Conservation (phyloP, 2,113 vertebrate species). For the Daphoenositta chrysoptera region DNA sequence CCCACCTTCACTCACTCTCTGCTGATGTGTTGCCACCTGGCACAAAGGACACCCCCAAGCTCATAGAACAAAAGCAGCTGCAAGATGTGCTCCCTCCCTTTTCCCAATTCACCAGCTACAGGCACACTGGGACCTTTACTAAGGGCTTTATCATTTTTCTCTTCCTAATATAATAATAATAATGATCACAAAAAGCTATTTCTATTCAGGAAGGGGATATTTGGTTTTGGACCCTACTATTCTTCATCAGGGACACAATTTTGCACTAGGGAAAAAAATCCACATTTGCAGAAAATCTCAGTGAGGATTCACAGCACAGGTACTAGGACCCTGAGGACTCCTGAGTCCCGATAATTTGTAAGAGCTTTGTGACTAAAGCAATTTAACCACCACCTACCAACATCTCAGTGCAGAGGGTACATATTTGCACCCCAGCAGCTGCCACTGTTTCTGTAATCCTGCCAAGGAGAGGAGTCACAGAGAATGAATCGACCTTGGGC, state of each 20-base stretch:
- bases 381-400: not conserved
- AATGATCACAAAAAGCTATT: not conserved
- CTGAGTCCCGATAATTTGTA: not conserved
- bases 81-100: not conserved
- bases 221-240: not conserved
- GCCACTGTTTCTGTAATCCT: not conserved
- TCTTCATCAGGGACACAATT: not conserved
- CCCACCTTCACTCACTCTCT: slow-evolving; percentile 17
- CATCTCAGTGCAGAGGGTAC: not conserved
- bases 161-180: not conserved
- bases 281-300: not conserved
- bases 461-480: not conserved
- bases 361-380: not conserved
- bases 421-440: not conserved
- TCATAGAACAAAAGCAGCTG: not conserved
- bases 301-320: not conserved
- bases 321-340: not conserved
- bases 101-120: not conserved
- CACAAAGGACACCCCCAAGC: not conserved
- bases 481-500: not conserved
- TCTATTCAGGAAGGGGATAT: not conserved
- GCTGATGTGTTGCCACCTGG: not conserved
- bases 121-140: not conserved
- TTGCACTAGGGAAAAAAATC: not conserved
- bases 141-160: not conserved